Base-by-base conservation (phyloP, 2,888 invertebrate genomes). In the Exocentrus adspersus region DNA sequence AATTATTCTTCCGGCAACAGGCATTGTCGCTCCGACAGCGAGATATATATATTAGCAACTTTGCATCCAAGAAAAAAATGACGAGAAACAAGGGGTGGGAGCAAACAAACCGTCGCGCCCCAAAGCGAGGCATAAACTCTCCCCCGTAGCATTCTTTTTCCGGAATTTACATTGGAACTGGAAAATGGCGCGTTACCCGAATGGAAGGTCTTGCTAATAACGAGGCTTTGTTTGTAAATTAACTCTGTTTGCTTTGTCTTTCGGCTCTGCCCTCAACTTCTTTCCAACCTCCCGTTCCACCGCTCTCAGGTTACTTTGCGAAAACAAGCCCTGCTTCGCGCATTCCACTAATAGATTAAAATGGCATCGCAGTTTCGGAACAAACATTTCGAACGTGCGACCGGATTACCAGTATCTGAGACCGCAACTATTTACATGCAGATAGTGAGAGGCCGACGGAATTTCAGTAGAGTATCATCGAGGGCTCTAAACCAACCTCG, bases 1-100 rank as follows among this genome's bases (percentile, higher is more conserved):
- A 66, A 62, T 65, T 61, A 60, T 62, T 64, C 64, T 64, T 69
- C 50, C 60, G 50, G 57, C 50, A 43, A 60, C 46, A 43, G 62
- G 60, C 60, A 69, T 66, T 69, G 66, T 69, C 64, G 51, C 52
- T 60, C 6, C 62, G 68, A 66, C 66, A 64, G 63, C 32, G 57
- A 62, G 62, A 69, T 69, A 58, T n/a, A n/a, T n/a, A n/a, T 64
- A 69, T 69, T 62, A 66, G 54, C 64, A 62, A 66, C 64, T 64
- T 62, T 64, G 59, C 60, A 62, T 62, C 54, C 60, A 30, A 28
- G n/a, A n/a, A n/a, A 51, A 53, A 45, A 66, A 66, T 59, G 7
- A 46, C 30, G 57, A 6, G 45, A 46, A 32, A 9, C 7, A 4
- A n/a, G 17, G 51, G 3, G 7, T 14, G n/a, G 37, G 12, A 37